Evolutionary conservation across 1,140 invertebrate species (phyloP).

Genomic region (Atta colombica): DNA sequence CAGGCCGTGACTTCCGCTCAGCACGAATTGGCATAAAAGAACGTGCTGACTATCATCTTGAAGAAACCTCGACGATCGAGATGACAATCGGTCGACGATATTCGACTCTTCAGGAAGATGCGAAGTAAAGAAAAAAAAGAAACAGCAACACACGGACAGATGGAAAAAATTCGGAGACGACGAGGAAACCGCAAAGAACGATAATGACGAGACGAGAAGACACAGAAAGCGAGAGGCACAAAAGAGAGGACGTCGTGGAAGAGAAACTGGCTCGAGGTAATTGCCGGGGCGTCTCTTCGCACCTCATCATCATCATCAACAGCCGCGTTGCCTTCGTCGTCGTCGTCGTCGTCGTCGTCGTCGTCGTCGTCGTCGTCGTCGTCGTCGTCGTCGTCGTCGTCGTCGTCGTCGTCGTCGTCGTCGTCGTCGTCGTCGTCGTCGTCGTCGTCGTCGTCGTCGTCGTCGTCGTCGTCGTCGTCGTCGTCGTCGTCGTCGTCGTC

Average conservation of each 20-base stretch:
- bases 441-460: conserved; percentile 69
- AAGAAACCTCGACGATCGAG: neutral
- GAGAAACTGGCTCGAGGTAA: conserved; percentile 80
- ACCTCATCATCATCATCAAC: conserved; percentile 87
- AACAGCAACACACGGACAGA: neutral
- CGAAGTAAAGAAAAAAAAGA: neutral
- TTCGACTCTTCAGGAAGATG: conserved; percentile 30
- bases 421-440: conserved; percentile 13
- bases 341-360: conserved; percentile 70
- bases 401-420: conserved; percentile 74
- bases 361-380: neutral
- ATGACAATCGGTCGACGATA: conserved; percentile 52
- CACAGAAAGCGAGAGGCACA: conserved; percentile 50
- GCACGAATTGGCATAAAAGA: neutral
- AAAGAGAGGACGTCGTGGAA: conserved; percentile 63
- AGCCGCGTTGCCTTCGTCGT: conserved; percentile 82
- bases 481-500: conserved; percentile 7
- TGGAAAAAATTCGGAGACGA: conserved; percentile 48
- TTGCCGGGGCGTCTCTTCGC: conserved; percentile 86
- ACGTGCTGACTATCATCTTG: neutral
- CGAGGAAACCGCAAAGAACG: conserved; percentile 71
- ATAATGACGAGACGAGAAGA: conserved; percentile 78
- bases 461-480: conserved; percentile 74
- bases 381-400: conserved; percentile 65
- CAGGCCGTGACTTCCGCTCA: neutral